Percentiles rank a stretch among this genome's conserved stretches.
Evolutionary conservation across 2,888 invertebrate genomes (phyloP).

Genomic region (Glyphotaelius pellucidus): DNA sequence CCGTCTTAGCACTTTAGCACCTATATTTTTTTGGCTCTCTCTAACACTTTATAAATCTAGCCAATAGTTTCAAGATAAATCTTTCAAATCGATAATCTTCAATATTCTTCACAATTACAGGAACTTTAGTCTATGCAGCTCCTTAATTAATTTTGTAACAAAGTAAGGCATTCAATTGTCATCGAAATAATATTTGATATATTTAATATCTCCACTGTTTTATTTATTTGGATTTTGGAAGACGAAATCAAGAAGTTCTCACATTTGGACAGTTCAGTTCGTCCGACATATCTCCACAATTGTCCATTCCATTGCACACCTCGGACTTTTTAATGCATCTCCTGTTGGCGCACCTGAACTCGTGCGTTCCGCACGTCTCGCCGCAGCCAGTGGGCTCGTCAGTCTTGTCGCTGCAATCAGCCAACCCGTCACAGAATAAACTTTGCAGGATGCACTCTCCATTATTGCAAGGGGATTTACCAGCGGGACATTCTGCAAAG

Average conservation of each 20-base stretch:
- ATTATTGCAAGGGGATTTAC: slow-evolving; percentile 79
- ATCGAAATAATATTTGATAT: background rate
- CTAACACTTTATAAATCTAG: background rate
- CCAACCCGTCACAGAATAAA: slow-evolving; percentile 83
- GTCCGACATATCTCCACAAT: slow-evolving; percentile 83
- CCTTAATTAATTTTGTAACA: background rate
- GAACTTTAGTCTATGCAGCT: slow-evolving; percentile 12
- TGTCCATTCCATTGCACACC: slow-evolving; percentile 82
- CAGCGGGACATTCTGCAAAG: slow-evolving; percentile 73
- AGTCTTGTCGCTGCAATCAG: slow-evolving; percentile 82
- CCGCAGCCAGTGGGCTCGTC: slow-evolving; percentile 82
- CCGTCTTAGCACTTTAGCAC: slow-evolving; percentile 44
- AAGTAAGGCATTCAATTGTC: background rate
- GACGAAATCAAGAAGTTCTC: slow-evolving; percentile 58
- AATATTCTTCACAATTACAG: slow-evolving; percentile 17
- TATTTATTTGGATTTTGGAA: slow-evolving; percentile 55
- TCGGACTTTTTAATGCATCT: slow-evolving; percentile 80
- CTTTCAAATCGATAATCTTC: background rate
- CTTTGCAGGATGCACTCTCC: slow-evolving; percentile 81
- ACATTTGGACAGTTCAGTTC: slow-evolving; percentile 75
- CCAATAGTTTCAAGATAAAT: slow-evolving; percentile 2
- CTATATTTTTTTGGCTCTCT: slow-evolving; percentile 34
- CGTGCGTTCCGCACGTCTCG: slow-evolving; percentile 77
- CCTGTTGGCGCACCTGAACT: slow-evolving; percentile 77
- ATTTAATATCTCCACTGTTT: background rate